phyloP scores from a whole-genome alignment of 2,797 vertebrate genomes.

The Hypotaenidia okinawae region DNA sequence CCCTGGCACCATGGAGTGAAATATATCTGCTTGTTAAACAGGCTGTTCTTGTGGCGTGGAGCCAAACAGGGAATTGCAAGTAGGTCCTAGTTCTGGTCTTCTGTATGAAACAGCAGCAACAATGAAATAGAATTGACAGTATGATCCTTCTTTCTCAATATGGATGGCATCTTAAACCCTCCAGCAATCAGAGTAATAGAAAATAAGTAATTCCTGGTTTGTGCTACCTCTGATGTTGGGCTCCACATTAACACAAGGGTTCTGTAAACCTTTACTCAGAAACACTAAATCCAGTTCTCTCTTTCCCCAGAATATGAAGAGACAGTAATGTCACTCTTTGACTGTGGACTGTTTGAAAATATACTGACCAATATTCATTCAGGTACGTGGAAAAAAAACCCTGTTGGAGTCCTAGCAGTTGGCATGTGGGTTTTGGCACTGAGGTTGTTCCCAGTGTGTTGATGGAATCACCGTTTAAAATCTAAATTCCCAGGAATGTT shows the following conservation, averaged over 20 bases:
- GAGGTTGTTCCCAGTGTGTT: neutral
- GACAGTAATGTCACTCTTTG: constrained; percentile 75
- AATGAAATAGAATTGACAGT: neutral
- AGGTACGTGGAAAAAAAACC: constrained; percentile 62
- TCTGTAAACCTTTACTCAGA: neutral
- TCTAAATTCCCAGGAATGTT: neutral
- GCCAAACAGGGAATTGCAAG: neutral
- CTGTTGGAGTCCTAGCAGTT: neutral
- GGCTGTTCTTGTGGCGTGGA: neutral
- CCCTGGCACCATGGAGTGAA: neutral
- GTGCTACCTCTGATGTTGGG: neutral
- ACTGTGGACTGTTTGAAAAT: constrained; percentile 76
- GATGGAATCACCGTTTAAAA: neutral
- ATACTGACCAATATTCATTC: constrained; percentile 63
- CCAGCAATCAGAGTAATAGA: neutral
- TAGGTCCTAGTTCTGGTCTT: neutral
- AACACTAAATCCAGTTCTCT: neutral
- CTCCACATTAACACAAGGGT: rapidly evolving
- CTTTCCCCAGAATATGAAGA: constrained; percentile 75
- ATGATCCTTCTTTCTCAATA: neutral
- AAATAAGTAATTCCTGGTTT: neutral
- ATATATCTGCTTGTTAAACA: neutral
- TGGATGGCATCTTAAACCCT: neutral
- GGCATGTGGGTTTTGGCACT: neutral
- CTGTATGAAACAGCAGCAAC: neutral